Percentiles rank a stretch among this genome's conserved stretches.
Conservation (phyloP, 2,797 vertebrate species). For the Brachyrhaphis roseni region DNA sequence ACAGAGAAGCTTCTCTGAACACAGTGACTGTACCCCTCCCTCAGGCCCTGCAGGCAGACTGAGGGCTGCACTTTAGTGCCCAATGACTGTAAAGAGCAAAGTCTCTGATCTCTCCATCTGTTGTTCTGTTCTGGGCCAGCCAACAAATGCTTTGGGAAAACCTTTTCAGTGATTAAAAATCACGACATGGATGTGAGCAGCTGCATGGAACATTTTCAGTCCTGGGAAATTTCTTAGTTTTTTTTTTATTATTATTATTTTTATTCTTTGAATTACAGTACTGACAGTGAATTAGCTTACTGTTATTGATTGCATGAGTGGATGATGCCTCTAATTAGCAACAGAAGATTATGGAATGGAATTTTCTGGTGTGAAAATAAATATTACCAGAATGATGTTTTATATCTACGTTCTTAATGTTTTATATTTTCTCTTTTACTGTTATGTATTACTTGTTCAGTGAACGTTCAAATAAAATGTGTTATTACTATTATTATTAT, state of each 20-base stretch:
- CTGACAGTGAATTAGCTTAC: slow-evolving; percentile 32
- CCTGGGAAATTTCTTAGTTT: neutral
- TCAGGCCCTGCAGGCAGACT: slow-evolving; percentile 48
- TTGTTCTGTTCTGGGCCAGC: slow-evolving; percentile 54
- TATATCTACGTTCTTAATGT: too few species aligned
- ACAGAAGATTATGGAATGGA: slow-evolving; percentile 44
- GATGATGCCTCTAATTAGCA: slow-evolving; percentile 53
- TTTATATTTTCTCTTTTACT: too few species aligned
- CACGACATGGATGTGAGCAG: slow-evolving; percentile 58
- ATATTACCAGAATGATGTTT: too few species aligned
- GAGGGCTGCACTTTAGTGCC: slow-evolving; percentile 55
- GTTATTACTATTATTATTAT: too few species aligned
- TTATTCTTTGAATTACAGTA: slow-evolving; percentile 44
- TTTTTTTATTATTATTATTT: slow-evolving; percentile 34
- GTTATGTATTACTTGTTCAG: too few species aligned
- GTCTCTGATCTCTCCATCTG: slow-evolving; percentile 66
- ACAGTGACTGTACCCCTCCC: slow-evolving; percentile 27
- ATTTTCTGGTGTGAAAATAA: too few species aligned
- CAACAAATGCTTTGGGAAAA: slow-evolving; percentile 44
- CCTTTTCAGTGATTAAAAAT: slow-evolving; percentile 66
- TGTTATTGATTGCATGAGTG: slow-evolving; percentile 41
- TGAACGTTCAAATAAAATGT: too few species aligned
- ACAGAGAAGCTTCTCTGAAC: slow-evolving; percentile 15
- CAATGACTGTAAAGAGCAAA: slow-evolving; percentile 48
- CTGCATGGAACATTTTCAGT: slow-evolving; percentile 20